These are phyloP conservation scores for Drosophila nannoptera DNA, from an alignment of 1,140 invertebrate genomes.

Conservation along the genomic window DNA sequence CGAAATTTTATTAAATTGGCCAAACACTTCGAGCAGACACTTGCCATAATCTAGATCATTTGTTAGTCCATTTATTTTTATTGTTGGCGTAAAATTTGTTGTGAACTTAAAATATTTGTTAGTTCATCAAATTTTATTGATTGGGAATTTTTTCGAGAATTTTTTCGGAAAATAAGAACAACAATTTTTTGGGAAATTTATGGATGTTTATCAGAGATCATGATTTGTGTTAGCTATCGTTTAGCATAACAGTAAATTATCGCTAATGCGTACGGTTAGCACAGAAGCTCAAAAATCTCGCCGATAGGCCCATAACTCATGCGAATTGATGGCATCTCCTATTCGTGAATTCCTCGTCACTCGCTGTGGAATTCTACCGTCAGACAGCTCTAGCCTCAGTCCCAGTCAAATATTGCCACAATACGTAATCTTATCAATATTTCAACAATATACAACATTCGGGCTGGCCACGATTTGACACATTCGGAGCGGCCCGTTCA, in stretches of 20 bases:
- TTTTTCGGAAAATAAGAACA: slow-evolving; percentile 2
- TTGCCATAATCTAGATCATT: too few species aligned
- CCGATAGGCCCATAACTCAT: slow-evolving; percentile 22
- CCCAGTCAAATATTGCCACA: slow-evolving; percentile 12
- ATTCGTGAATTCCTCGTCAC: too few species aligned
- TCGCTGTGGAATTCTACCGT: too few species aligned
- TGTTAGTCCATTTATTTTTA: too few species aligned
- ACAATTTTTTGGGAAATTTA: slow-evolving; percentile 28
- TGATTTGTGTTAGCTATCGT: slow-evolving; percentile 26
- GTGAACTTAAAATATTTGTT: slow-evolving; percentile 1
- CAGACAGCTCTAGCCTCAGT: background rate
- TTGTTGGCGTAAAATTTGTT: too few species aligned
- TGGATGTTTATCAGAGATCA: slow-evolving; percentile 29
- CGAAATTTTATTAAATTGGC: background rate
- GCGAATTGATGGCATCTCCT: background rate
- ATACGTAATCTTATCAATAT: slow-evolving; percentile 33
- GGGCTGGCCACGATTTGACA: slow-evolving; percentile 2
- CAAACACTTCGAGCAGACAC: too few species aligned
- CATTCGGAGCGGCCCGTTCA: slow-evolving; percentile 19
- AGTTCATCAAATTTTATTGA: slow-evolving; percentile 29
- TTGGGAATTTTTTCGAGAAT: slow-evolving; percentile 13
- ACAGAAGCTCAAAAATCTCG: background rate
- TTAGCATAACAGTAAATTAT: slow-evolving; percentile 11
- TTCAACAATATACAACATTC: slow-evolving; percentile 6
- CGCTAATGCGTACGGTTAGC: slow-evolving; percentile 14